phyloP scores from a whole-genome alignment of 2,113 vertebrate species.

The Charina bottae region DNA sequence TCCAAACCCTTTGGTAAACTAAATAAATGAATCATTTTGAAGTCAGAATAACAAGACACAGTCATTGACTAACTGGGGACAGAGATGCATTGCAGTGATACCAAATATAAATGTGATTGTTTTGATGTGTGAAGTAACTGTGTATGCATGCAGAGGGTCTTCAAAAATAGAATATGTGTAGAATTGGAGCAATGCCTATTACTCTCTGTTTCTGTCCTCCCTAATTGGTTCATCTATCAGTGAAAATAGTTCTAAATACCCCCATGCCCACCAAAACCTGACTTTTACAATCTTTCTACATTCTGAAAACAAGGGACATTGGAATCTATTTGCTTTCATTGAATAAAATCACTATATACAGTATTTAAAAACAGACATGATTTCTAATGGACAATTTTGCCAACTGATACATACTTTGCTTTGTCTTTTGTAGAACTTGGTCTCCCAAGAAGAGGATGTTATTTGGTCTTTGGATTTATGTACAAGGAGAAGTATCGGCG shows the following conservation, averaged over 20 bases:
- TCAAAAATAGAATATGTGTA: not conserved
- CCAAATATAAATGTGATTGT: not conserved
- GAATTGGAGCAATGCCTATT: not conserved
- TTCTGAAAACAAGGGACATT: not conserved
- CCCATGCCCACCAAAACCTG: not conserved
- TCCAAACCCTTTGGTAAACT: not conserved
- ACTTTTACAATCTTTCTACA: not conserved
- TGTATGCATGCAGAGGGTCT: not conserved
- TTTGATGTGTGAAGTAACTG: not conserved
- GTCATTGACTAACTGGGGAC: not conserved
- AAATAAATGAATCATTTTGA: not conserved
- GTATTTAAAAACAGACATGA: not conserved
- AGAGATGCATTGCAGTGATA: not conserved
- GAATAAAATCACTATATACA: not conserved
- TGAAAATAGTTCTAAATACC: fast-evolving
- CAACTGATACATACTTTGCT: slow-evolving; percentile 10
- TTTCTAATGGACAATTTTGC: not conserved
- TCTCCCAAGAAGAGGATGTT: slow-evolving; percentile 81
- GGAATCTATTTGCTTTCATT: not conserved
- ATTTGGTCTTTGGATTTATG: slow-evolving; percentile 81
- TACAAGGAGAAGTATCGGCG: slow-evolving; percentile 84
- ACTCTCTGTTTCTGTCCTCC: not conserved
- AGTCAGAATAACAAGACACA: not conserved
- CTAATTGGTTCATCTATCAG: not conserved
- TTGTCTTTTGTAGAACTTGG: slow-evolving; percentile 78